Conservation (phyloP, 2,888 invertebrate genomes). For the Cephonodes hylas region DNA sequence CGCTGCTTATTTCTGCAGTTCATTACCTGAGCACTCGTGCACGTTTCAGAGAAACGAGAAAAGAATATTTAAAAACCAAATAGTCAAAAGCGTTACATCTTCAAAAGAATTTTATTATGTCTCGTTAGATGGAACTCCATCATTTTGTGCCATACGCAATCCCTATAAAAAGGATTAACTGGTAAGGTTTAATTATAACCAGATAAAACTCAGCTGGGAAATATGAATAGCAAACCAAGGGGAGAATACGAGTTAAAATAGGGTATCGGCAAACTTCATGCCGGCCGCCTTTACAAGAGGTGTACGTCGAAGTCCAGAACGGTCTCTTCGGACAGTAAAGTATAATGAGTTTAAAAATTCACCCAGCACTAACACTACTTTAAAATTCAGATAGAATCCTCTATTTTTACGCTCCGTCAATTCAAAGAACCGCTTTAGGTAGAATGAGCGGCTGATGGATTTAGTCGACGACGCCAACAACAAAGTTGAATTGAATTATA, state of each 20-base stretch:
- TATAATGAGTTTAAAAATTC: constrained; percentile 3
- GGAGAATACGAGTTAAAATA: background rate
- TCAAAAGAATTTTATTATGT: background rate
- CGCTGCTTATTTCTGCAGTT: no score
- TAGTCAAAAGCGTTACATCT: background rate
- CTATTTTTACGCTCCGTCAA: background rate
- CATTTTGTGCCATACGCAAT: background rate
- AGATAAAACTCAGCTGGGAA: background rate
- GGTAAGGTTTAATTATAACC: background rate
- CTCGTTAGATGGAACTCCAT: background rate
- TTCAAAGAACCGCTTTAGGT: background rate
- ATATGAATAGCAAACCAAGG: background rate
- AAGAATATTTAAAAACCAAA: background rate
- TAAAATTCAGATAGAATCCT: background rate
- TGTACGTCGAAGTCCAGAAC: background rate
- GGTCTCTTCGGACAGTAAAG: background rate
- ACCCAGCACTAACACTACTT: background rate
- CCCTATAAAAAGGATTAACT: background rate
- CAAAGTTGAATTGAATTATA: background rate
- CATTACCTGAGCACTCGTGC: no score
- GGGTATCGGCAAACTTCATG: background rate
- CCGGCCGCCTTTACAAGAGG: background rate
- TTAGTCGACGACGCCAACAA: background rate
- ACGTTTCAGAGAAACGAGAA: no score
- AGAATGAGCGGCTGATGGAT: background rate